Evolutionary conservation across 2,797 vertebrate genomes (phyloP).

Genomic region (Myotis findleyi): DNA sequence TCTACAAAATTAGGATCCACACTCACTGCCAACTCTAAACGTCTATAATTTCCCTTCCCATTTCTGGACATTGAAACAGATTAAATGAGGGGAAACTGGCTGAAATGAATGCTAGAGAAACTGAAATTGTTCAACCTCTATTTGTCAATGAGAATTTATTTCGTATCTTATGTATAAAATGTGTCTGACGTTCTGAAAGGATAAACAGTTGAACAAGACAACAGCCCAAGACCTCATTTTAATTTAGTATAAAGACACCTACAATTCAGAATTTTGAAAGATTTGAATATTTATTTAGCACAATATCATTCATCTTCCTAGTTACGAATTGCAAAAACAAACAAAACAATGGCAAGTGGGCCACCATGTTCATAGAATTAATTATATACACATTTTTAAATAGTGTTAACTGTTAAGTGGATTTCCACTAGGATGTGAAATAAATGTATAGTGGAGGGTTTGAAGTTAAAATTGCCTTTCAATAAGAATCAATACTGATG

Average conservation of each 20-base stretch:
- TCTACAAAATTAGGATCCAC: neutral
- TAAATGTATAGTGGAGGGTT: neutral
- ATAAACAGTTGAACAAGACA: neutral
- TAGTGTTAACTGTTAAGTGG: conserved; percentile 26
- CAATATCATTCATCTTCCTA: conserved; percentile 1
- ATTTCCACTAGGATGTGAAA: neutral
- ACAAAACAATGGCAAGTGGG: neutral
- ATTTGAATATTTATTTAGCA: conserved; percentile 14
- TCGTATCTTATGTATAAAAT: neutral
- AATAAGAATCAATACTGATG: neutral
- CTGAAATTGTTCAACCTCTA: neutral
- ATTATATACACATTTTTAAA: conserved; percentile 39
- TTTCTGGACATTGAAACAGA: neutral
- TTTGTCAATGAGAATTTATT: conserved; percentile 25
- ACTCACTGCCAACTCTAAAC: neutral
- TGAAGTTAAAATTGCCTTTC: conserved; percentile 56
- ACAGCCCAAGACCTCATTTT: neutral
- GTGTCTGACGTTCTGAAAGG: neutral
- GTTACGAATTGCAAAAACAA: neutral
- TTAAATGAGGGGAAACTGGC: neutral
- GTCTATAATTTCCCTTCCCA: neutral
- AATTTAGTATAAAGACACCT: neutral
- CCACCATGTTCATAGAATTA: neutral
- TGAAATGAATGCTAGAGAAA: conserved; percentile 15
- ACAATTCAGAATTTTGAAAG: conserved; percentile 17